A percentile compares a stretch with the other conserved stretches of the same genome.
Conservation (phyloP, 2,797 vertebrate genomes). For the Sciaenops ocellatus region DNA sequence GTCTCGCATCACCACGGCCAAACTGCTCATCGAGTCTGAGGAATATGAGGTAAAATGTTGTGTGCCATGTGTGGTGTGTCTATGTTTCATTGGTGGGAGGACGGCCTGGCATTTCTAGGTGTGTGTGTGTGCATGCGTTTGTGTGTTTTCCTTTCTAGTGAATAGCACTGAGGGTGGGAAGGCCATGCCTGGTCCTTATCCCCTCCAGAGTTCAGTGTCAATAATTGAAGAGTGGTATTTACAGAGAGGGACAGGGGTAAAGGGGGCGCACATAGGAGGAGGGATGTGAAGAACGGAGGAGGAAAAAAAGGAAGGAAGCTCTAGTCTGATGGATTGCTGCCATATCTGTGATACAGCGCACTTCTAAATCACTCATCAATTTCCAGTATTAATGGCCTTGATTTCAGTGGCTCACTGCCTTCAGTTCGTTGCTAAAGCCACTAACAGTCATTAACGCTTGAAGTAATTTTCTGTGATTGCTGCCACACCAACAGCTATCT, state of each 20-base stretch:
- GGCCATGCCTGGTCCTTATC: conserved; percentile 78
- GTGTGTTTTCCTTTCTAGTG: conserved; percentile 64
- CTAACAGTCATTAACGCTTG: conserved; percentile 68
- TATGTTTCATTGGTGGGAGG: conserved; percentile 23
- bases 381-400: conserved; percentile 68
- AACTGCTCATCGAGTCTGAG: conserved; percentile 82
- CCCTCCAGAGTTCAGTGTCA: conserved; percentile 78
- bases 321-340: conserved; percentile 62
- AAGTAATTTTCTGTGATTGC: conserved; percentile 70
- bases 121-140: conserved; percentile 20
- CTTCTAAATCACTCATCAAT: conserved; percentile 71
- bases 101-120: conserved; percentile 45
- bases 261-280: conserved; percentile 12
- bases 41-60: conserved; percentile 81
- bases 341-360: conserved; percentile 51
- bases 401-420: conserved; percentile 64
- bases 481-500: conserved; percentile 62
- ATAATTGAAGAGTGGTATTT: conserved; percentile 86
- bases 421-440: conserved; percentile 62
- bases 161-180: conserved; percentile 72
- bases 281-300: conserved; percentile 6
- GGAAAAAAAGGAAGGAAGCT: conserved; percentile 14
- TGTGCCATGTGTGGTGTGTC: conserved; percentile 26
- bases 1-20: conserved; percentile 82
- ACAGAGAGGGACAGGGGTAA: conserved; percentile 57